These are phyloP conservation scores for Phalloptychus januarius DNA, from an alignment of 2,797 vertebrate species.

Conservation along the genomic window DNA sequence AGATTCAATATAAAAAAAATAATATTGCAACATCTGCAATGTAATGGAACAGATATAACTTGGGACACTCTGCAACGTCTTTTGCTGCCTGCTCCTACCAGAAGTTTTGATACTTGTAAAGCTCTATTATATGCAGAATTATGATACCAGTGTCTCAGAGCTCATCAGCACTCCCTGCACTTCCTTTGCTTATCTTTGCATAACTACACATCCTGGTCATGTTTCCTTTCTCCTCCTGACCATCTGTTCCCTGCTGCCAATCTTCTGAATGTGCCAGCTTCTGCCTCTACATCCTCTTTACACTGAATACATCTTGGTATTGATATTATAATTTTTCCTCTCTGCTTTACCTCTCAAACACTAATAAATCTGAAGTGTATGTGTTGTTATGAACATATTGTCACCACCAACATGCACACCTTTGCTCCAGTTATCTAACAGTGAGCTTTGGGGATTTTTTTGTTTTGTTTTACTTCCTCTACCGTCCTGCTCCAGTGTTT, in stretches of 20 bases:
- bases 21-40: constrained; percentile 24
- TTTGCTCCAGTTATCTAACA: not conserved
- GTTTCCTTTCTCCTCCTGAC: constrained; percentile 80
- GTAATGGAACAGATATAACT: constrained; percentile 3
- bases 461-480: not conserved
- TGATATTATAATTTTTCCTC: constrained; percentile 62
- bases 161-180: constrained; percentile 74
- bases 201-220: constrained; percentile 79
- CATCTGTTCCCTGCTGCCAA: constrained; percentile 83
- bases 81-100: constrained; percentile 20
- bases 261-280: constrained; percentile 74
- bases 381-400: not conserved
- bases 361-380: not conserved
- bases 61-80: constrained; percentile 17
- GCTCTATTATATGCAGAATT: constrained; percentile 50
- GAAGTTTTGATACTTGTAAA: constrained; percentile 54
- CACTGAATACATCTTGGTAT: constrained; percentile 62
- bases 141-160: constrained; percentile 62
- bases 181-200: constrained; percentile 76
- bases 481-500: not conserved
- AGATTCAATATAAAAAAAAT: constrained; percentile 11
- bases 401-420: not conserved
- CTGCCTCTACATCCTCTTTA: constrained; percentile 66
- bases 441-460: not conserved
- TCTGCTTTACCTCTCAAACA: constrained; percentile 20